These are phyloP conservation scores for Pachyramphus minor DNA, from an alignment of 2,113 vertebrate species.

Conservation along the genomic window DNA sequence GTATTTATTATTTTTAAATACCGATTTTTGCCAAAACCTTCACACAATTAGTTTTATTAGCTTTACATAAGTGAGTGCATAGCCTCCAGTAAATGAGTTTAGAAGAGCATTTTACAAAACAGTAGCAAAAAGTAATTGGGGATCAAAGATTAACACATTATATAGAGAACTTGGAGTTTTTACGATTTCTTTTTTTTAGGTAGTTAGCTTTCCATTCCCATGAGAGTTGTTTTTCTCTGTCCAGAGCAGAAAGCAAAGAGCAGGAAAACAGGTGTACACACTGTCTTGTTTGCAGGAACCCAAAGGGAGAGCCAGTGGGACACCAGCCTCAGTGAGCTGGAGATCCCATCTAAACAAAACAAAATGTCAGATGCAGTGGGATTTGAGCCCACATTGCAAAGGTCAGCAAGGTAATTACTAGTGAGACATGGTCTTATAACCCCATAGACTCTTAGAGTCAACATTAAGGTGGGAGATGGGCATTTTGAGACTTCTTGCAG, in stretches of 20 bases:
- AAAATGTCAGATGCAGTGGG: background rate
- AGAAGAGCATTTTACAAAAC: background rate
- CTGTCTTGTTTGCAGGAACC: background rate
- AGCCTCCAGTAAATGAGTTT: background rate
- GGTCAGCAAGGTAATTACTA: background rate
- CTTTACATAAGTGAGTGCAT: background rate
- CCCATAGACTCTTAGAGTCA: background rate
- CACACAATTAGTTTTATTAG: background rate
- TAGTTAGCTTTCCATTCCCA: background rate
- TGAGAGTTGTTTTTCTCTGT: background rate
- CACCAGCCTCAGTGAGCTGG: background rate
- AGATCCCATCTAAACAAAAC: background rate
- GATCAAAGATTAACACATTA: background rate
- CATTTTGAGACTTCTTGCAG: background rate
- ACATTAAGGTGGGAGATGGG: background rate
- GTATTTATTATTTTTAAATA: background rate
- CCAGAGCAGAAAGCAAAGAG: background rate
- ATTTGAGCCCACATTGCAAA: background rate
- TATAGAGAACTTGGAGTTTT: background rate
- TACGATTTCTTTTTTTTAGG: background rate
- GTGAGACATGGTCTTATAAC: background rate
- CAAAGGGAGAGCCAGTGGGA: background rate
- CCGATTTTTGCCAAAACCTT: background rate
- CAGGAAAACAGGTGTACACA: background rate
- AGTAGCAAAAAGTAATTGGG: background rate